Base-by-base conservation (phyloP, 2,113 vertebrate species). In the Terrapene triunguis region DNA sequence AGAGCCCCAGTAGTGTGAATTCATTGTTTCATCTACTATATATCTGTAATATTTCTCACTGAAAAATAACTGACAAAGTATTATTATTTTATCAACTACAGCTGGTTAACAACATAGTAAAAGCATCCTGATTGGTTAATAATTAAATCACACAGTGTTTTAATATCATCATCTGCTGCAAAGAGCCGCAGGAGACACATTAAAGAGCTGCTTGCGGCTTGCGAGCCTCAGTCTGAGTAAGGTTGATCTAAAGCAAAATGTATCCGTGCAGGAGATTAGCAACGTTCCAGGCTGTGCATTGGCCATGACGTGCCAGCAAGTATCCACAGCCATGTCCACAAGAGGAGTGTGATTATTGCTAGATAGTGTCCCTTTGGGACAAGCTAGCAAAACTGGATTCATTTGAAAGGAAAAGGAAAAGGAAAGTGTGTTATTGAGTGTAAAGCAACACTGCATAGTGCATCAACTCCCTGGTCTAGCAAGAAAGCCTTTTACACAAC, bases 351-450 rank as follows among this genome's bases (percentile, higher is more conserved):
- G 22, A 57, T 9, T 38, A 76, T 65, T 82, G 19, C 27, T 85
- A 87, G 74, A n/a, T 76, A 54, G 72, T 2, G 1, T 1, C 4
- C 0, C 5, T 87, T 72, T 57, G 5, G 0, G 1, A 35, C 57
- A 80, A 50, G 57, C 74, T 59, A 81, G 25, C 21, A 35, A 38
- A 35, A 14, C 21, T 69, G 3, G 21, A 86, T 65, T 62, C 88
- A 47, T 57, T 2, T 1, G 4, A 42, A 1, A 80, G 90, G 59
- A 84, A 92, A 1, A 80, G 90, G 59, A 84, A 92, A 82, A 65
- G 22, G 5, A 27, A 81, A 94, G 86, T 9, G n/a, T 38, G 87
- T 81, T 87, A 69, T n/a, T 85, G 91, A 29, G 74, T 22, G 32
- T 35, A 38, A 90, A 0, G 0, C 87, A 65, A 32, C 5, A 85